Evolutionary conservation across 2,888 invertebrate species (phyloP).

Genomic region (Poecilobothrus nobilitatus): DNA sequence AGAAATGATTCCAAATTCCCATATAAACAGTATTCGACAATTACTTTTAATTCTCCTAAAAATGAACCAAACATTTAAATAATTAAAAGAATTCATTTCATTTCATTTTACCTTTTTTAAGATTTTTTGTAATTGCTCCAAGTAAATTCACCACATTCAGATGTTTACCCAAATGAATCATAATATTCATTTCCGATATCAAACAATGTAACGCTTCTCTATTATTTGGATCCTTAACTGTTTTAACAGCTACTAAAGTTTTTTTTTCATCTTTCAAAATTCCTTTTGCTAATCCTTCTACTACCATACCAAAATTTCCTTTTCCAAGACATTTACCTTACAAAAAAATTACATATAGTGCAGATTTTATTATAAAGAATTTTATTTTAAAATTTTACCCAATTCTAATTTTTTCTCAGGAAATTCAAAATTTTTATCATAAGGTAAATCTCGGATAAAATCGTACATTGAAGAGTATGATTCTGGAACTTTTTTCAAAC

Average conservation of each 20-base stretch:
- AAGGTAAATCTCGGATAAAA: conserved; percentile 53
- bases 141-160: conserved; percentile 84
- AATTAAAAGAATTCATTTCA: too few species aligned
- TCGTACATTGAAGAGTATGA: too few species aligned
- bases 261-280: conserved; percentile 60
- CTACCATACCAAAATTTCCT: conserved; percentile 85
- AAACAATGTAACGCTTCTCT: conserved; percentile 61
- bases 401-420: conserved; percentile 65
- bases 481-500: too few species aligned
- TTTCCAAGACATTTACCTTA: conserved; percentile 74
- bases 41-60: conserved; percentile 76
- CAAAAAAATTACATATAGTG: background rate
- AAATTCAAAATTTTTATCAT: conserved; percentile 84
- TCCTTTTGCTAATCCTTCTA: conserved; percentile 73
- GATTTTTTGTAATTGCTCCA: conserved; percentile 81
- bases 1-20: too few species aligned
- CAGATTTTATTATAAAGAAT: background rate
- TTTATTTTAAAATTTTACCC: conserved; percentile 17
- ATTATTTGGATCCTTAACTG: conserved; percentile 70
- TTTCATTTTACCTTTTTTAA: conserved; percentile 59
- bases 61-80: background rate
- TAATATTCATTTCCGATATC: conserved; percentile 81
- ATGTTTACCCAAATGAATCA: conserved; percentile 84
- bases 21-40: conserved; percentile 57
- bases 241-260: conserved; percentile 82